phyloP scores from a whole-genome alignment of 2,113 vertebrate genomes.

The Dascyllus trimaculatus region DNA sequence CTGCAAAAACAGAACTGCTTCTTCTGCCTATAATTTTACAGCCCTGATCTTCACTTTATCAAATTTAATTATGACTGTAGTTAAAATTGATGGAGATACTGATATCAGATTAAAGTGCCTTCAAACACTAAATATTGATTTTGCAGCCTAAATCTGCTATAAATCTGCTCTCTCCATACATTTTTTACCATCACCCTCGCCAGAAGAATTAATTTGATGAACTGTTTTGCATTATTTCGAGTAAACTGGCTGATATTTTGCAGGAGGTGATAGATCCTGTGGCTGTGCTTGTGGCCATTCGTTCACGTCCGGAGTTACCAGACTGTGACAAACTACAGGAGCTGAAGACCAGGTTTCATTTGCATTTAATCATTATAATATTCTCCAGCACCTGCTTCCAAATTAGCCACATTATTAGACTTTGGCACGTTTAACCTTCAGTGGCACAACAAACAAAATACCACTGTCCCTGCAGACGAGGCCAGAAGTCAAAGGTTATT shows the following conservation, averaged over 20 bases:
- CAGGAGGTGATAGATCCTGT: background rate
- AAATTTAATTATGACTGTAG: constrained; percentile 72
- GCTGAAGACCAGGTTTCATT: constrained; percentile 69
- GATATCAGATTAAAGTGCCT: constrained; percentile 37
- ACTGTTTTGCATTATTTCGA: constrained; percentile 1
- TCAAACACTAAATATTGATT: constrained; percentile 39
- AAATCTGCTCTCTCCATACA: background rate
- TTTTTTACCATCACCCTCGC: background rate
- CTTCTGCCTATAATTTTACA: constrained; percentile 48
- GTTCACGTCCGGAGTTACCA: constrained; percentile 32
- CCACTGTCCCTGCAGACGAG: constrained; percentile 15
- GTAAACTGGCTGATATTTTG: background rate
- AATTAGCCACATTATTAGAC: constrained; percentile 75
- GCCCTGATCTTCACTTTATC: constrained; percentile 35
- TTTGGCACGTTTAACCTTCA: constrained; percentile 62
- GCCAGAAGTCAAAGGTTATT: constrained; percentile 39
- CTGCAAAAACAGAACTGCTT: constrained; percentile 36
- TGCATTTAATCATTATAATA: constrained; percentile 73
- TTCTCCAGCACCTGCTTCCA: constrained; percentile 82
- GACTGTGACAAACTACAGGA: constrained; percentile 58
- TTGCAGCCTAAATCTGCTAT: constrained; percentile 7
- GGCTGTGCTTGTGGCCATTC: constrained; percentile 27
- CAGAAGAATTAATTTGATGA: background rate
- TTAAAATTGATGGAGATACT: constrained; percentile 63
- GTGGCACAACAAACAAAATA: constrained; percentile 33